Percentiles rank a stretch among this genome's conserved stretches.
phyloP scores from a whole-genome alignment of 2,797 vertebrate species.

The Fistularia commersonii region DNA sequence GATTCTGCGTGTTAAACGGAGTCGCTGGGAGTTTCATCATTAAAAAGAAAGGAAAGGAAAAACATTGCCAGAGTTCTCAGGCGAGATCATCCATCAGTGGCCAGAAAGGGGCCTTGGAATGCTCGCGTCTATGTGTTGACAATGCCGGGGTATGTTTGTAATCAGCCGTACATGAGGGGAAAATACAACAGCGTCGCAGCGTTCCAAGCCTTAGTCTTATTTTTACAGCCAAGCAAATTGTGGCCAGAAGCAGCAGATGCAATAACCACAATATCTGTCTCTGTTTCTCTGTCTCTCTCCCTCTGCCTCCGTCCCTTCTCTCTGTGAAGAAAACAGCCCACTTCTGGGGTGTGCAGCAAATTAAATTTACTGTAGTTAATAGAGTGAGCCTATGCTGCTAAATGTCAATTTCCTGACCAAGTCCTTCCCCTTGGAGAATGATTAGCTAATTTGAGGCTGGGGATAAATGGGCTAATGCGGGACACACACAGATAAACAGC shows the following conservation, averaged over 20 bases:
- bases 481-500: constrained; percentile 74
- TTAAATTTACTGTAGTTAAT: constrained; percentile 85
- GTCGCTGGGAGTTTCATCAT: constrained; percentile 39
- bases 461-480: constrained; percentile 79
- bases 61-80: constrained; percentile 50
- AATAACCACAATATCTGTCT: constrained; percentile 62
- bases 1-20: constrained; percentile 38
- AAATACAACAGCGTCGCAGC: constrained; percentile 52
- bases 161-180: constrained; percentile 67
- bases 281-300: constrained; percentile 13
- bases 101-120: constrained; percentile 55
- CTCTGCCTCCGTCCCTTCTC: constrained; percentile 20
- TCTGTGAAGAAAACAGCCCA: constrained; percentile 66
- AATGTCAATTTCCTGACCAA: constrained; percentile 84
- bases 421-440: constrained; percentile 81
- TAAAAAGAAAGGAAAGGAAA: constrained; percentile 42
- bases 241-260: constrained; percentile 71
- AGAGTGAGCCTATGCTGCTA: constrained; percentile 81
- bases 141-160: constrained; percentile 66
- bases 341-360: constrained; percentile 78
- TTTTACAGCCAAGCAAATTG: constrained; percentile 70
- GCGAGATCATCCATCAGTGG: constrained; percentile 63
- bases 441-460: constrained; percentile 76
- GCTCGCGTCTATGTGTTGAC: constrained; percentile 59
- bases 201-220: constrained; percentile 62